Evolutionary conservation across 2,113 vertebrate genomes (phyloP).

Genomic region (Forbesichthys papilliferus): DNA sequence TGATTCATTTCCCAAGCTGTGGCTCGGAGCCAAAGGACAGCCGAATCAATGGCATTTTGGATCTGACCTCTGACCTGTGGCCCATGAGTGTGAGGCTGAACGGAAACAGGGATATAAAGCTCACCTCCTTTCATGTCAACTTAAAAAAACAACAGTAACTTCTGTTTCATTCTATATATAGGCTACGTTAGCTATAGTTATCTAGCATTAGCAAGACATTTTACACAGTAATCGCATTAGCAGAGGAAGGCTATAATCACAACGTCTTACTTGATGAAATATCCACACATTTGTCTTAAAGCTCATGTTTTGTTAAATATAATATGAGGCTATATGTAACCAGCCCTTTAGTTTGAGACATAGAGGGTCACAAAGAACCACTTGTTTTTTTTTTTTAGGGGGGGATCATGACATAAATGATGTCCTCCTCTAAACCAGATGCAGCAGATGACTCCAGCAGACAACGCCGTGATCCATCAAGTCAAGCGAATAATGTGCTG

Average conservation of each 20-base stretch:
- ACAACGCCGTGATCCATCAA: constrained; percentile 54
- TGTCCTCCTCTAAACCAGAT: constrained; percentile 6
- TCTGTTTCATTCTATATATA: not conserved
- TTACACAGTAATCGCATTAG: not conserved
- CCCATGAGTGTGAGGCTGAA: constrained; percentile 58
- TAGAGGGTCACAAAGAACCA: no score
- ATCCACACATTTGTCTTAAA: no score
- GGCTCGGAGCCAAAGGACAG: constrained; percentile 66
- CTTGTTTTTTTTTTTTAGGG: not conserved
- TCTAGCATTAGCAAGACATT: not conserved
- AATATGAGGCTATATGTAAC: no score
- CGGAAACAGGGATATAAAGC: constrained; percentile 64
- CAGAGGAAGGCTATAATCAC: constrained; percentile 20
- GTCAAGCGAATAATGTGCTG: constrained; percentile 65
- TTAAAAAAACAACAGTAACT: not conserved
- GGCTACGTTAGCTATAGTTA: not conserved
- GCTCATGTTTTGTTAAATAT: no score
- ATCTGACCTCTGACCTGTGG: constrained; percentile 63
- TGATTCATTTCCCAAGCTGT: constrained; percentile 67
- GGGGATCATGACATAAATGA: not conserved
- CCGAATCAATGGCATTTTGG: constrained; percentile 72
- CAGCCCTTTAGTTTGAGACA: no score
- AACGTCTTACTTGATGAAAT: constrained; percentile 1
- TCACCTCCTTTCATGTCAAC: constrained; percentile 48
- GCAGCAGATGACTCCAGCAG: constrained; percentile 49